A percentile compares a stretch with the other conserved stretches of the same genome.
Conservation (phyloP, 35 echinoderm and acorn worm genomes). For the Ophiothrix spiculata region DNA sequence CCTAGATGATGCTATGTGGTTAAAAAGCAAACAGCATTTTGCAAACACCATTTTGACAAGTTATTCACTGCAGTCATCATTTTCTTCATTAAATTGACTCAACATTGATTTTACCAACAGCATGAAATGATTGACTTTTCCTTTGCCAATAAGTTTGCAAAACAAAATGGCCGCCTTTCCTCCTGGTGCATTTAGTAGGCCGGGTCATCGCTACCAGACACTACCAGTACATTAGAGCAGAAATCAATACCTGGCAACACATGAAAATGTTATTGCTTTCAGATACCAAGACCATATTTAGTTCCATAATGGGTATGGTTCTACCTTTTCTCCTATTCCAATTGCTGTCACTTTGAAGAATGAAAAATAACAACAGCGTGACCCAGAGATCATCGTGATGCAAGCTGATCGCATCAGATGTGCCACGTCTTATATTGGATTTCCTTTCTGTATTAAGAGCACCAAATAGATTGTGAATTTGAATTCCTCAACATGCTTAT, state of each 20-base stretch:
- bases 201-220: neutral
- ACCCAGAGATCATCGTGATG: neutral
- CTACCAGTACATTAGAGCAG: neutral
- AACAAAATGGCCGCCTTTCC: neutral
- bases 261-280: slow-evolving; percentile 12
- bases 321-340: neutral
- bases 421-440: neutral
- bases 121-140: too few species aligned
- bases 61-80: too few species aligned
- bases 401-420: neutral
- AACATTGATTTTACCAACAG: too few species aligned
- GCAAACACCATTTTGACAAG: too few species aligned
- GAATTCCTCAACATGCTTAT: neutral
- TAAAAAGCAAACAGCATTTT: too few species aligned
- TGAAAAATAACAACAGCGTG: neutral
- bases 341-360: neutral
- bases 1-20: too few species aligned
- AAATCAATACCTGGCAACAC: neutral
- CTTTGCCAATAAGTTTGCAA: too few species aligned
- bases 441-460: neutral
- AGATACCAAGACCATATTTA: neutral
- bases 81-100: too few species aligned
- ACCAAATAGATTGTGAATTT: slow-evolving; percentile 1
- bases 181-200: neutral
- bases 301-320: neutral